A percentile compares a stretch with the other conserved stretches of the same genome.
These are phyloP conservation scores for Philopotamus ludificatus DNA, from an alignment of 1,140 invertebrate genomes.

Conservation along the genomic window DNA sequence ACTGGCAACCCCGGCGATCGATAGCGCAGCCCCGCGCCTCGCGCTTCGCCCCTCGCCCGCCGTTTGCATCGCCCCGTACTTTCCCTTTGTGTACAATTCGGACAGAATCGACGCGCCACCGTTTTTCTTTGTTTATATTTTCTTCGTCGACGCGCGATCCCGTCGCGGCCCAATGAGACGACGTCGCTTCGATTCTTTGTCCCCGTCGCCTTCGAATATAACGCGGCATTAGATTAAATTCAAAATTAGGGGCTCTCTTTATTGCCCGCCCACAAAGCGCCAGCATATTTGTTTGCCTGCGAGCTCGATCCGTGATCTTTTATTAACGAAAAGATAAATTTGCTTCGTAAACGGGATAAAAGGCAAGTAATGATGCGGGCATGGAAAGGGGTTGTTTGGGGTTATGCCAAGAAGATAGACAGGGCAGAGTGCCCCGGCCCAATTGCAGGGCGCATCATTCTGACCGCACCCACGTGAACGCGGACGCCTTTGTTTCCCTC, in stretches of 20 bases:
- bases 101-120: slow-evolving; percentile 8
- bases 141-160: background rate
- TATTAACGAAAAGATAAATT: slow-evolving; percentile 25
- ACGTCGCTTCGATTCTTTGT: too few relatives aligned
- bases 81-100: slow-evolving; percentile 27
- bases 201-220: too few relatives aligned
- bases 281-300: background rate
- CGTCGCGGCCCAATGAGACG: too few relatives aligned
- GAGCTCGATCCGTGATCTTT: too few relatives aligned
- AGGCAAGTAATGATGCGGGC: slow-evolving; percentile 25
- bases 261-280: background rate
- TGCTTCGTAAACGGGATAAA: slow-evolving; percentile 18
- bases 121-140: slow-evolving; percentile 6
- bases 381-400: slow-evolving; percentile 22
- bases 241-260: too few relatives aligned
- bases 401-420: slow-evolving; percentile 1
- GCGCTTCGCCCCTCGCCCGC: slow-evolving; percentile 4
- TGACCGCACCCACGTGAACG: background rate
- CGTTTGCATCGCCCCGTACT: slow-evolving; percentile 5
- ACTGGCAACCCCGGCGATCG: slow-evolving; percentile 24
- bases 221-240: too few relatives aligned
- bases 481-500: background rate
- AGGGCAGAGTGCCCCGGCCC: background rate
- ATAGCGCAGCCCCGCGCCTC: slow-evolving; percentile 23
- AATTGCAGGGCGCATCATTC: background rate